These are phyloP conservation scores for Mythimna albipuncta DNA, from an alignment of 2,888 invertebrate genomes.

Conservation along the genomic window DNA sequence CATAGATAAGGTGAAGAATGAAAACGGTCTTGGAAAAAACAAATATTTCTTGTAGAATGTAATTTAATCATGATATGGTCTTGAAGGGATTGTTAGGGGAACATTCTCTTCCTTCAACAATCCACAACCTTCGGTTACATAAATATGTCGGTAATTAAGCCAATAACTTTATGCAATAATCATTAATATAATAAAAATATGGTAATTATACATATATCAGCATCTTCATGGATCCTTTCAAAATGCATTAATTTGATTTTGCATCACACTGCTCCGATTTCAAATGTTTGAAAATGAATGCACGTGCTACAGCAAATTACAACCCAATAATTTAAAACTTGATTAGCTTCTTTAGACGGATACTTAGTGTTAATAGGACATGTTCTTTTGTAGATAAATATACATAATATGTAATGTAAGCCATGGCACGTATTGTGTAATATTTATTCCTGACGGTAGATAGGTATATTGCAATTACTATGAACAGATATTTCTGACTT, in stretches of 20 bases:
- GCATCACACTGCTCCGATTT: slow-evolving; percentile 25
- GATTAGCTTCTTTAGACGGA: background rate
- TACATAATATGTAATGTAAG: background rate
- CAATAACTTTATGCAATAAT: slow-evolving; percentile 29
- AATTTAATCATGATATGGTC: background rate
- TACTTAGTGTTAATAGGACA: slow-evolving; percentile 4
- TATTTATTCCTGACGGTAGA: background rate
- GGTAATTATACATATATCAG: slow-evolving; percentile 7
- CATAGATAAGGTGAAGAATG: background rate
- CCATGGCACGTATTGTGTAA: background rate
- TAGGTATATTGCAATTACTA: background rate
- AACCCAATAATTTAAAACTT: background rate
- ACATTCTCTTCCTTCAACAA: slow-evolving; percentile 38
- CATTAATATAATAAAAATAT: slow-evolving; percentile 28
- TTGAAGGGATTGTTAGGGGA: slow-evolving; percentile 26
- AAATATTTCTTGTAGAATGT: slow-evolving; percentile 9
- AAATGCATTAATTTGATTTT: slow-evolving; percentile 21
- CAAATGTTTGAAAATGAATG: slow-evolving; percentile 14
- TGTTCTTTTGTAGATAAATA: background rate
- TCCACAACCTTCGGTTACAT: slow-evolving; percentile 37
- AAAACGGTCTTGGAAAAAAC: background rate
- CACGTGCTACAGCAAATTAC: slow-evolving; percentile 5
- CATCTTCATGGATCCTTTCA: slow-evolving; percentile 42
- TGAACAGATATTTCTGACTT: slow-evolving; percentile 2
- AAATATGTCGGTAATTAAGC: slow-evolving; percentile 25